Evolutionary conservation across 2,113 vertebrate species (phyloP).

Genomic region (Helogale parvula): DNA sequence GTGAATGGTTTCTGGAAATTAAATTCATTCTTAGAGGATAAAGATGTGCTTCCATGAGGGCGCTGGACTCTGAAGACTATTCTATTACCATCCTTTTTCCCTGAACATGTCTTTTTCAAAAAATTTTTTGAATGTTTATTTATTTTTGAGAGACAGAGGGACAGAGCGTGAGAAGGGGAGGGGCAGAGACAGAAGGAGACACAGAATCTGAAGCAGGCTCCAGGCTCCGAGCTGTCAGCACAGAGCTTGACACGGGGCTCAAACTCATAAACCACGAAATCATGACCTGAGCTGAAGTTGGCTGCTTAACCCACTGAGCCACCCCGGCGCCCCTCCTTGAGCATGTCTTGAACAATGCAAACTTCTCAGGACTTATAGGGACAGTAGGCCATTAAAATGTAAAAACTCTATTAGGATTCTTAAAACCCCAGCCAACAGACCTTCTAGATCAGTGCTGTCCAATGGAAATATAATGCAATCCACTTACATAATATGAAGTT

Average conservation of each 20-base stretch:
- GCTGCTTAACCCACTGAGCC: too few species aligned
- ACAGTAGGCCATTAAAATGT: neutral
- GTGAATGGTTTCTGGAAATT: neutral
- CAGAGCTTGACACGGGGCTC: too few species aligned
- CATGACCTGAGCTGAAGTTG: too few species aligned
- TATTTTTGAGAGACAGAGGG: too few species aligned
- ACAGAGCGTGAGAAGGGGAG: too few species aligned
- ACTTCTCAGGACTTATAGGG: neutral
- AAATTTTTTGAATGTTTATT: too few species aligned
- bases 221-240: too few species aligned
- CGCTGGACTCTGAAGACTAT: neutral
- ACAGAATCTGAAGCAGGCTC: too few species aligned
- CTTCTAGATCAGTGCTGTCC: neutral
- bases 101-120: neutral
- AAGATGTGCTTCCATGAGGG: neutral
- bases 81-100: neutral
- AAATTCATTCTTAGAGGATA: neutral
- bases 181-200: too few species aligned
- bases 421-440: neutral
- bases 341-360: slow-evolving; percentile 20
- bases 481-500: neutral
- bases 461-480: neutral
- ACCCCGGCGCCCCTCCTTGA: neutral
- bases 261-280: too few species aligned
- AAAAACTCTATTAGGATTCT: neutral